phyloP scores from a whole-genome alignment of 2,888 invertebrate species.

The Prosapia bicincta region DNA sequence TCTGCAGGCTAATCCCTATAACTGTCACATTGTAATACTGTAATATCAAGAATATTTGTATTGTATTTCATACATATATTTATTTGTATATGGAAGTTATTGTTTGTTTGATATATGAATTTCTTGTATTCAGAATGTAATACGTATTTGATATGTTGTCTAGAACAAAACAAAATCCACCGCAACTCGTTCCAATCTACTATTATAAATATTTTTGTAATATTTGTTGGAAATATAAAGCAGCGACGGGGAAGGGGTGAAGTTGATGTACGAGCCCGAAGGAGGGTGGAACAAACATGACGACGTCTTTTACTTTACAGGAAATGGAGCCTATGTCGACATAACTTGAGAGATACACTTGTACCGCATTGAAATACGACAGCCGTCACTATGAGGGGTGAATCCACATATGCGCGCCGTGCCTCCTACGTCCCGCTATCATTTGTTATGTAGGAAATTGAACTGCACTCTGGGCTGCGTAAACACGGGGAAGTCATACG shows the following conservation, averaged over 20 bases:
- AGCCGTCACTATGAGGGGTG: not conserved
- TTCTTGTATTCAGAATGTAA: too few species aligned
- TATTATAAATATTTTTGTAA: too few species aligned
- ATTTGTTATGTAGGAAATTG: not conserved
- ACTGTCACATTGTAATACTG: too few species aligned
- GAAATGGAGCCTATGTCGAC: constrained; percentile 2
- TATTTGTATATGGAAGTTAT: too few species aligned
- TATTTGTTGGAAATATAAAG: too few species aligned
- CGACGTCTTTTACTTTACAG: not conserved
- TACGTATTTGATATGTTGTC: too few species aligned
- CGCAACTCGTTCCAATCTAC: too few species aligned
- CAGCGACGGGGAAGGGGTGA: not conserved
- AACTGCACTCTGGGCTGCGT: not conserved
- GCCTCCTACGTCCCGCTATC: not conserved
- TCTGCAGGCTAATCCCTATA: too few species aligned
- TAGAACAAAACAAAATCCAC: too few species aligned
- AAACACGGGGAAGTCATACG: not conserved
- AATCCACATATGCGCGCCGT: not conserved
- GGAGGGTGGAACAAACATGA: constrained; percentile 1
- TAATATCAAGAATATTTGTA: too few species aligned
- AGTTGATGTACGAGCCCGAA: not conserved
- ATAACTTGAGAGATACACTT: constrained; percentile 2
- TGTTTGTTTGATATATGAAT: too few species aligned
- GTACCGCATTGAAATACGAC: not conserved
- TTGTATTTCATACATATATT: too few species aligned